A percentile compares a stretch with the other conserved stretches of the same genome.
phyloP scores from a whole-genome alignment of 2,888 invertebrate species.

The Himalopsyche japonica region DNA sequence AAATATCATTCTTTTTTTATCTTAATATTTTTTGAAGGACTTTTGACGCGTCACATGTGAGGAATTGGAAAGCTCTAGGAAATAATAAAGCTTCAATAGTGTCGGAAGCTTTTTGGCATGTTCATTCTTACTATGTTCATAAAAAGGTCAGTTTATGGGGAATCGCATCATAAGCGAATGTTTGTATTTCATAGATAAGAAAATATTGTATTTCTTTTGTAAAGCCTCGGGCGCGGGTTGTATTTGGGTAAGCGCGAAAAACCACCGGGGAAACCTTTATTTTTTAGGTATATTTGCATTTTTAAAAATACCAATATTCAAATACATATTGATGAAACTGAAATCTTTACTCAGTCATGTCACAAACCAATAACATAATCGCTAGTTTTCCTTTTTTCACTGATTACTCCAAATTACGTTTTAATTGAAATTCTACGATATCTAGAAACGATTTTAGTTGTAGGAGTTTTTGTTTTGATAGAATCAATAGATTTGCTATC shows the following conservation, averaged over 20 bases:
- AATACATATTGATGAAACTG: no score
- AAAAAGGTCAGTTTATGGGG: background rate
- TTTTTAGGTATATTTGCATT: no score
- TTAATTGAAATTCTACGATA: no score
- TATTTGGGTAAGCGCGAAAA: background rate
- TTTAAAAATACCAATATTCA: no score
- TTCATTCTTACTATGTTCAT: background rate
- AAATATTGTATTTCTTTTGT: background rate
- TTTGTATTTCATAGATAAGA: background rate
- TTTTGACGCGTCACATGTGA: background rate
- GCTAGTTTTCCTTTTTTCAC: no score
- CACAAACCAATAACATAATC: no score
- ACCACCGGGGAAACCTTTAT: background rate
- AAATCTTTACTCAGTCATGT: no score
- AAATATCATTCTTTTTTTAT: background rate
- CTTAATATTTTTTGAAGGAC: background rate
- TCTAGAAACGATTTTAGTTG: no score
- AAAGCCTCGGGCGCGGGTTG: background rate
- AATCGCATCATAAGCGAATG: background rate
- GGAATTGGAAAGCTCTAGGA: background rate
- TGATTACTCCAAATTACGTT: no score
- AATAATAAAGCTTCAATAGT: background rate
- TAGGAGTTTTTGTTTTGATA: no score
- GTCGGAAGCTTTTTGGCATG: background rate
- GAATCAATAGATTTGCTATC: no score